These are phyloP conservation scores for Hemibagrus guttatus DNA, from an alignment of 2,797 vertebrate genomes.

Conservation along the genomic window DNA sequence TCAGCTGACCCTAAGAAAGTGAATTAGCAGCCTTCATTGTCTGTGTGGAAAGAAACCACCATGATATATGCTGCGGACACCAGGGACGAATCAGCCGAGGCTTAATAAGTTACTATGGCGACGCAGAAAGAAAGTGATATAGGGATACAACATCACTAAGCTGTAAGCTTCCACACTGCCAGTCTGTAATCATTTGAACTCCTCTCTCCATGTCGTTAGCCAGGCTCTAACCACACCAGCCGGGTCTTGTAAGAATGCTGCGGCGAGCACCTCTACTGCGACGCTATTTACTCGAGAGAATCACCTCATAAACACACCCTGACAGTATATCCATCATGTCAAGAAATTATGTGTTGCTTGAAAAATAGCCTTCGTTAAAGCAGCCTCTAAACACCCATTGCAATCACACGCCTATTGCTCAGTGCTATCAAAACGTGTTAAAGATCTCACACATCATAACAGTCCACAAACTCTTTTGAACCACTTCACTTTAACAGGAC, in stretches of 20 bases:
- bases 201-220: conserved; percentile 1
- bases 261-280: conserved; percentile 23
- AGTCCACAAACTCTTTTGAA: conserved; percentile 29
- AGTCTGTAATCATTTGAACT: neutral
- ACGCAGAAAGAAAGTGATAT: conserved; percentile 51
- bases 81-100: conserved; percentile 61
- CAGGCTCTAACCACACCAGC: neutral
- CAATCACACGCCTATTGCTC: conserved; percentile 55
- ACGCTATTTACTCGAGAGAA: conserved; percentile 52
- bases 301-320: conserved; percentile 56
- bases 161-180: conserved; percentile 15
- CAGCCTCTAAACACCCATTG: conserved; percentile 58
- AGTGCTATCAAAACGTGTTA: conserved; percentile 49
- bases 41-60: conserved; percentile 63
- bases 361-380: conserved; percentile 62
- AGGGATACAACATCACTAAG: conserved; percentile 1
- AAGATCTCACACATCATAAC: conserved; percentile 54
- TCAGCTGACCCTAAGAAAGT: conserved; percentile 60
- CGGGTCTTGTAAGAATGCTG: conserved; percentile 29
- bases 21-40: conserved; percentile 71
- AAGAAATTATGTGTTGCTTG: conserved; percentile 57
- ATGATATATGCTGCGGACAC: conserved; percentile 54
- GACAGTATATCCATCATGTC: conserved; percentile 62
- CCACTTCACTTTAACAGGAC: conserved; percentile 35
- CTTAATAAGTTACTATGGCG: conserved; percentile 77